phyloP scores from a whole-genome alignment of 2,888 invertebrate species.

The Dryococelus australis region DNA sequence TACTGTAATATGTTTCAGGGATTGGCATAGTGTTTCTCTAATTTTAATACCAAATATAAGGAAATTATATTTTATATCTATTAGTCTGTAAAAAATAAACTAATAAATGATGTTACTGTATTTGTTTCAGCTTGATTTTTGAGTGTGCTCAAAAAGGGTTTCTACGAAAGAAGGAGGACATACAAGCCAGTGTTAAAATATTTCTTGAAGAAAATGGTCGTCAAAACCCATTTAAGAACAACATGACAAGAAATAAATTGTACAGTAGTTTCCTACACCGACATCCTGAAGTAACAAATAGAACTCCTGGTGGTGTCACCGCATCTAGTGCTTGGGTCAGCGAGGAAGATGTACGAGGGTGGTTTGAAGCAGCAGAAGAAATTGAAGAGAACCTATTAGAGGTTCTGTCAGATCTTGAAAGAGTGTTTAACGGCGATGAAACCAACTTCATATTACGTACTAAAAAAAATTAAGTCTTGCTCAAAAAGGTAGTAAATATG shows the following conservation, averaged over 20 bases:
- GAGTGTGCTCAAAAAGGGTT: slow-evolving; percentile 26
- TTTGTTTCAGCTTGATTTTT: background rate
- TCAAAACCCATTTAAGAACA: too few relatives aligned
- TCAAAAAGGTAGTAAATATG: slow-evolving; percentile 48
- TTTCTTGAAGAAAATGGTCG: too few relatives aligned
- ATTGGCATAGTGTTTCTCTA: background rate
- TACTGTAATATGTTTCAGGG: too few relatives aligned
- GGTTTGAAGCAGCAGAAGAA: too few relatives aligned
- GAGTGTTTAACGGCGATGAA: slow-evolving; percentile 55
- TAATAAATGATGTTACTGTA: too few relatives aligned
- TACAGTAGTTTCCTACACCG: too few relatives aligned
- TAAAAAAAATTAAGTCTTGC: slow-evolving; percentile 51
- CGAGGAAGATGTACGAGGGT: slow-evolving; percentile 48
- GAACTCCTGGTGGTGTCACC: slow-evolving; percentile 29
- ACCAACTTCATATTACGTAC: slow-evolving; percentile 53
- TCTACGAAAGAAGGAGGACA: slow-evolving; percentile 5
- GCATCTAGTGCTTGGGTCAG: slow-evolving; percentile 52
- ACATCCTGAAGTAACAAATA: too few relatives aligned
- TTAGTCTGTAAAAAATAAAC: too few relatives aligned
- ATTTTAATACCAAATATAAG: too few relatives aligned
- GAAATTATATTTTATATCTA: too few relatives aligned
- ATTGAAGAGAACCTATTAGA: background rate
- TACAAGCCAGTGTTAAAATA: too few relatives aligned
- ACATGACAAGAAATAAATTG: too few relatives aligned
- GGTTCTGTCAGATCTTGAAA: slow-evolving; percentile 49